phyloP scores from a whole-genome alignment of 1,140 invertebrate genomes.

The Cherax quadricarinatus region DNA sequence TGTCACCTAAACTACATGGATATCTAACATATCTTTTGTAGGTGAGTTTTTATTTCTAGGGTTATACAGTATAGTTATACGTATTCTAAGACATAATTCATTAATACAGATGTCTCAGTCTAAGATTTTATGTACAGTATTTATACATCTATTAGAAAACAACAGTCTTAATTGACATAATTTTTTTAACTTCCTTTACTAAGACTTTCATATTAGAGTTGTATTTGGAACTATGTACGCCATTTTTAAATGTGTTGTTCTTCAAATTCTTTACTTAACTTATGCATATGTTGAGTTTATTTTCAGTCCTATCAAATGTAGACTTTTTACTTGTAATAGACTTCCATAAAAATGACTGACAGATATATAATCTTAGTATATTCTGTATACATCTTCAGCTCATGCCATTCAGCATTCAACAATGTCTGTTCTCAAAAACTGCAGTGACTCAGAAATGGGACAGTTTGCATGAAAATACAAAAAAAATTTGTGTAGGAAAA shows the following conservation, averaged over 20 bases:
- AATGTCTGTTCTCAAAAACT: constrained; percentile 1
- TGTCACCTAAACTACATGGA: constrained; percentile 20
- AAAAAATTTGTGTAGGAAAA: neutral
- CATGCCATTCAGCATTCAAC: neutral
- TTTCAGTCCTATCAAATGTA: neutral
- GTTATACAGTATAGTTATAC: constrained; percentile 6
- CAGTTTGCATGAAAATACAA: neutral
- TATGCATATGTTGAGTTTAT: neutral
- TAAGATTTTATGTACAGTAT: neutral
- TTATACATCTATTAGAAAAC: neutral
- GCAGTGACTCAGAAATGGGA: neutral
- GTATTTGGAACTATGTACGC: neutral
- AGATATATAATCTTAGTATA: neutral
- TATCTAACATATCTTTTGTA: neutral
- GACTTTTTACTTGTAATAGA: neutral
- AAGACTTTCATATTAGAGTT: neutral
- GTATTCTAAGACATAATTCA: constrained; percentile 1
- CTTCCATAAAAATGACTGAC: neutral
- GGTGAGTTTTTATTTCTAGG: neutral
- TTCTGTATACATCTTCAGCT: neutral
- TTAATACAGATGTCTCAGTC: neutral
- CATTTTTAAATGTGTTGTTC: neutral
- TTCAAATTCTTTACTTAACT: neutral
- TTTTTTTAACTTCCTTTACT: neutral
- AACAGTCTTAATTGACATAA: neutral